Evolutionary conservation across 2,113 vertebrate species (phyloP).

Genomic region (Carassius gibelio): DNA sequence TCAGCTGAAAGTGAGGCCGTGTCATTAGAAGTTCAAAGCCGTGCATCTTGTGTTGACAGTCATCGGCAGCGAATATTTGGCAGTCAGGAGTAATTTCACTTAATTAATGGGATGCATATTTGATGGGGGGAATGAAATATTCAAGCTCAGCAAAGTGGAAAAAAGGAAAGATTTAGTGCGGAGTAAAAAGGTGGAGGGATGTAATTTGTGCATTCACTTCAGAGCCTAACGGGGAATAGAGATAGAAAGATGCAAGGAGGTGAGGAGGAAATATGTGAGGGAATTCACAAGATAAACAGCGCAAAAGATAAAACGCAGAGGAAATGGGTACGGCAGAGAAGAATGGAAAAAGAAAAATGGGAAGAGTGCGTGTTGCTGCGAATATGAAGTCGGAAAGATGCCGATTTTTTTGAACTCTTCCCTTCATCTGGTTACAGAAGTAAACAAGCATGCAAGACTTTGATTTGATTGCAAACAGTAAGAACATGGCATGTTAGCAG

Average conservation of each 20-base stretch:
- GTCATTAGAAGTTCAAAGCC: constrained; percentile 99
- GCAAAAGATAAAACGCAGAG: constrained; percentile 14
- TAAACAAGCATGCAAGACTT: neutral
- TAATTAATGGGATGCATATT: constrained; percentile 85
- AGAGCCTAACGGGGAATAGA: constrained; percentile 74
- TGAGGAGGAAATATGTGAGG: constrained; percentile 30
- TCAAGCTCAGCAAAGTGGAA: constrained; percentile 98
- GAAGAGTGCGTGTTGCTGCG: constrained; percentile 26
- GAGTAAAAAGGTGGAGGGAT: constrained; percentile 94
- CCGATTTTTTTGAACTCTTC: constrained; percentile 16
- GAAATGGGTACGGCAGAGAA: constrained; percentile 34
- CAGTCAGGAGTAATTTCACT: constrained; percentile 94
- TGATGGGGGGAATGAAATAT: constrained; percentile 96
- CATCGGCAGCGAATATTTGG: constrained; percentile 99
- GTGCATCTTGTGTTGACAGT: constrained; percentile 99
- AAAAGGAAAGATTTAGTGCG: constrained; percentile 95
- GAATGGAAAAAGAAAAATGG: constrained; percentile 69
- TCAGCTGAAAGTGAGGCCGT: constrained; percentile 99
- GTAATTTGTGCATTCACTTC: constrained; percentile 94
- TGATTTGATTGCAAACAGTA: neutral
- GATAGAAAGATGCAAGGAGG: constrained; percentile 29
- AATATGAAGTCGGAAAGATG: constrained; percentile 37
- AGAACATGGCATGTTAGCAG: constrained; percentile 10
- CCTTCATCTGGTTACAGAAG: neutral
- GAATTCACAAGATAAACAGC: constrained; percentile 40